Percentiles rank a stretch among this genome's conserved stretches.
phyloP scores from a whole-genome alignment of 2,113 vertebrate genomes.

The Gymnogyps californianus region DNA sequence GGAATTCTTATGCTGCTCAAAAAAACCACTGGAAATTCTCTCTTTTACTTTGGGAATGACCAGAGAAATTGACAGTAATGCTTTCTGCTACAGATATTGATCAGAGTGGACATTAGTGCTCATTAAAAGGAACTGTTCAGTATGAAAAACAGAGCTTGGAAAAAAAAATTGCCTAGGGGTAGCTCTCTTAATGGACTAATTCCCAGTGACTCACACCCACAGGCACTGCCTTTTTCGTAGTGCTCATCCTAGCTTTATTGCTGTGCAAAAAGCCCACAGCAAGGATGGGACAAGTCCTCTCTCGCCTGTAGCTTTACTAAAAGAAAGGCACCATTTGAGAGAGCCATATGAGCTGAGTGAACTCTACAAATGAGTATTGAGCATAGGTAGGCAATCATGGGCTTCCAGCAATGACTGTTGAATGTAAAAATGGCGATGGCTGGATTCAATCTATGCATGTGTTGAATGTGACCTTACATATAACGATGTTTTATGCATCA shows the following conservation, averaged over 20 bases:
- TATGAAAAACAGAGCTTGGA: background rate
- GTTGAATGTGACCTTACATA: background rate
- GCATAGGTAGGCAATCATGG: background rate
- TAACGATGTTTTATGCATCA: background rate
- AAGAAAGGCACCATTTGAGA: background rate
- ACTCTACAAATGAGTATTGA: background rate
- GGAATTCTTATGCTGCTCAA: background rate
- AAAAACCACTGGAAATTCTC: background rate
- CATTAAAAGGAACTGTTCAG: constrained; percentile 9
- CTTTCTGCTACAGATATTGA: constrained; percentile 33
- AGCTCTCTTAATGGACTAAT: constrained; percentile 1
- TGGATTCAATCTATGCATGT: background rate
- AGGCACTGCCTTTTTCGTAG: background rate
- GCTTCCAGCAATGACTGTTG: background rate
- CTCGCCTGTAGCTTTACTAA: background rate
- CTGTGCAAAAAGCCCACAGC: background rate
- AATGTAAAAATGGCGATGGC: background rate
- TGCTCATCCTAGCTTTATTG: background rate
- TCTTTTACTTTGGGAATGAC: background rate
- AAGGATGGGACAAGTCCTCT: background rate
- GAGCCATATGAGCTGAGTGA: background rate
- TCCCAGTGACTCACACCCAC: background rate
- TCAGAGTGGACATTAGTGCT: constrained; percentile 35
- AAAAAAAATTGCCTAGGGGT: background rate
- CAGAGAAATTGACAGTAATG: background rate